Evolutionary conservation across 2,888 invertebrate genomes (phyloP), one percentile per base, ranked within the genome.

Genomic region (Drosophila robusta): DNA sequence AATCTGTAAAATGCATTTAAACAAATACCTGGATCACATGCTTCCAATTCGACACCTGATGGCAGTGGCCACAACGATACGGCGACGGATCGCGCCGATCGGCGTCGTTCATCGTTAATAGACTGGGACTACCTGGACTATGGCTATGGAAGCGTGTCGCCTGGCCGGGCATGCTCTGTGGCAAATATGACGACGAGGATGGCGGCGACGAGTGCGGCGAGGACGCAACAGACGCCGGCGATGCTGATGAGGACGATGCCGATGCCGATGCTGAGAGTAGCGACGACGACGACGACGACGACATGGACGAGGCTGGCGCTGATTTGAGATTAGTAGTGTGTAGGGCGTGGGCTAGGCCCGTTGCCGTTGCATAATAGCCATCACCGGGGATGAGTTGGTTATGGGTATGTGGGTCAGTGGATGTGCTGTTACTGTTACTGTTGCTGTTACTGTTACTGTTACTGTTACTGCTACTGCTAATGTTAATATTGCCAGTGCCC

Each of bases 21-120:
- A 89, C 82, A 91, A 90, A 92, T 94, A 96, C 96, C 95, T 96
- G 96, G 93, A 96, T 96, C 91, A 96, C 96, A 94, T 96, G 96
- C 94, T 96, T 96, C 96, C 96, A 96, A 93, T 96, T 96, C 83
- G 96, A 96, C 91, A 95, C 93, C 93, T 96, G 96, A 93, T 95
- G 95, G 93, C 96, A 96, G 93, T 96, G 96, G 84, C 96, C 96
- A 93, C 96, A 96, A 90, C 95, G 95, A 91, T 94, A 95, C 89
- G 94, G 94, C 91, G 94, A 93, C 90, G 93, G 93, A 91, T 93
- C 93, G 78, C 93, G 92, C 90, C 92, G 92, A 89, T 91, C 92
- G 79, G 85, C 79, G 78, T 92, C 91, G 91, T 81, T 77, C 74
- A 84, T 75, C 87, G 84, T 81, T 83, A 91, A 87, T 57, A 90